These are phyloP conservation scores for Cistogaster globosa DNA, from an alignment of 2,888 invertebrate genomes.

Conservation along the genomic window DNA sequence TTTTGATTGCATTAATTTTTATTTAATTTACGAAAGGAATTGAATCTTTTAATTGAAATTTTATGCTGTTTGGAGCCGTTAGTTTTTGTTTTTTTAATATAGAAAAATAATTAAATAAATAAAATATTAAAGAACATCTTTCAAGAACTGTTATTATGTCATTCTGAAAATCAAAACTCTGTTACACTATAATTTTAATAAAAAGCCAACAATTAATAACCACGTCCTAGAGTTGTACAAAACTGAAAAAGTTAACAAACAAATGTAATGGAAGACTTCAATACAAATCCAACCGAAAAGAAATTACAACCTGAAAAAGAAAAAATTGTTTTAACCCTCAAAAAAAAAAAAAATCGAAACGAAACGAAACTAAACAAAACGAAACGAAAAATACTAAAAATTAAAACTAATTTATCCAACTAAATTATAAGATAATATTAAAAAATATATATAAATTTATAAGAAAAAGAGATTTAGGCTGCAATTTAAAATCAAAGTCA, in stretches of 20 bases:
- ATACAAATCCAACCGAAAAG: slow-evolving; percentile 54
- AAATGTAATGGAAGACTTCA: slow-evolving; percentile 53
- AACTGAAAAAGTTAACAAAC: slow-evolving; percentile 44
- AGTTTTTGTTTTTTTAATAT: no score
- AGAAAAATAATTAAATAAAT: background rate
- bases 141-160: slow-evolving; percentile 33
- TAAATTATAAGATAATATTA: no score
- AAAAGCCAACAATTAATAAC: slow-evolving; percentile 58
- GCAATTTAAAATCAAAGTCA: no score
- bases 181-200: slow-evolving; percentile 19
- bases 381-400: no score
- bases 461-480: no score
- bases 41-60: no score
- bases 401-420: no score
- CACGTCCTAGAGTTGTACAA: slow-evolving; percentile 51
- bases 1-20: no score
- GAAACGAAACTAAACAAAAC: slow-evolving; percentile 8
- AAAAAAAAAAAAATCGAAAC: slow-evolving; percentile 26
- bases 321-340: slow-evolving; percentile 43
- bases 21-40: no score
- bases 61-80: no score
- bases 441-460: no score
- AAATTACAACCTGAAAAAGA: slow-evolving; percentile 51
- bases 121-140: background rate
- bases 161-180: slow-evolving; percentile 32